These are phyloP conservation scores for Astropecten irregularis DNA, from an alignment of 53 echinoderm and acorn worm species.

Conservation along the genomic window DNA sequence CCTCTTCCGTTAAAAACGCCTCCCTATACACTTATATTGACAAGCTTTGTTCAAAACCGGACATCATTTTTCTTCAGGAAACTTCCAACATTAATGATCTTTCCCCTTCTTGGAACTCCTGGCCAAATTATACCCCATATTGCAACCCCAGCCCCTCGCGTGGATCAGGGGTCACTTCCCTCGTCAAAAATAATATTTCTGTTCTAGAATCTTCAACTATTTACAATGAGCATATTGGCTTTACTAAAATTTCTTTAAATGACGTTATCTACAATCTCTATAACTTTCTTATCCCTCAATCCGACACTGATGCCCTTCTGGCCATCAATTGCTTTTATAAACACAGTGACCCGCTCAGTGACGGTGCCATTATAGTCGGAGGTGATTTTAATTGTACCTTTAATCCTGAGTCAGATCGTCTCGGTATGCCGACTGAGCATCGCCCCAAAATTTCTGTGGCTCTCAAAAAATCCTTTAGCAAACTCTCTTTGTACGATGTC, in stretches of 20 bases:
- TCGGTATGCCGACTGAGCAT: neutral
- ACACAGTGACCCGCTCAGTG: neutral
- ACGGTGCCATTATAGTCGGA: neutral
- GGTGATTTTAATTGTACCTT: no score
- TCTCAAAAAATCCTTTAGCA: neutral
- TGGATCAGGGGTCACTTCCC: conserved; percentile 6
- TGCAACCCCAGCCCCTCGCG: neutral
- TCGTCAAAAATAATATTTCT: neutral
- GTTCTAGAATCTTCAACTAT: neutral
- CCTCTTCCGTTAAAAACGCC: neutral
- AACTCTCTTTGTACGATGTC: neutral
- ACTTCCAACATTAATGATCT: neutral
- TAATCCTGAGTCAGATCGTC: neutral
- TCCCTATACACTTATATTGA: neutral
- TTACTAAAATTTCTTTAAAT: neutral
- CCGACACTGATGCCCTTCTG: neutral
- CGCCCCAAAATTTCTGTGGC: neutral
- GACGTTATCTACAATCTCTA: neutral
- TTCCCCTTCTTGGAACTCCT: neutral
- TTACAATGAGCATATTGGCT: neutral
- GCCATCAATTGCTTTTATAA: neutral
- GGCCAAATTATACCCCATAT: neutral
- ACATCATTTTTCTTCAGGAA: conserved; percentile 9
- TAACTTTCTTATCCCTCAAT: neutral
- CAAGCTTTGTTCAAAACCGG: neutral